Evolutionary conservation across 2,888 invertebrate genomes (phyloP).

Genomic region (Plagodis dolabraria): DNA sequence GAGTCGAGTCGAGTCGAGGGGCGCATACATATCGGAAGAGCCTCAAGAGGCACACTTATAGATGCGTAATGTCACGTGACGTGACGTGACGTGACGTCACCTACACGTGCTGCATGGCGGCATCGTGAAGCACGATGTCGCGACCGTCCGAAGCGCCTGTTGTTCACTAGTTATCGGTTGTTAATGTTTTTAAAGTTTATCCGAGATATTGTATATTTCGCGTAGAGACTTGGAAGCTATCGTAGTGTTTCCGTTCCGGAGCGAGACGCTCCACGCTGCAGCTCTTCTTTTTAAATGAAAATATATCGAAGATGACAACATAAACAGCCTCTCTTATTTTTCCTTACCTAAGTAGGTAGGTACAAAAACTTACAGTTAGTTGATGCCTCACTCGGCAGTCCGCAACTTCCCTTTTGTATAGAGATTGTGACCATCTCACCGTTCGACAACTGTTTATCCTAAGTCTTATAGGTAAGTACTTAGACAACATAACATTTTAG

Average conservation of each 20-base stretch:
- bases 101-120: background rate
- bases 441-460: too few relatives aligned
- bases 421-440: too few relatives aligned
- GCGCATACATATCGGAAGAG: conserved; percentile 25
- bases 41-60: background rate
- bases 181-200: conserved; percentile 74
- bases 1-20: conserved; percentile 4
- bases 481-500: too few relatives aligned
- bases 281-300: conserved; percentile 54
- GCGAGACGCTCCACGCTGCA: conserved; percentile 39
- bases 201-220: conserved; percentile 43
- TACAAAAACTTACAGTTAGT: too few relatives aligned
- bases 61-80: conserved; percentile 1
- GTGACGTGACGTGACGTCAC: conserved; percentile 8
- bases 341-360: background rate
- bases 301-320: conserved; percentile 59
- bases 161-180: conserved; percentile 50
- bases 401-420: too few relatives aligned
- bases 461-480: too few relatives aligned
- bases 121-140: background rate
- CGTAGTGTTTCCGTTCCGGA: conserved; percentile 36
- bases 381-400: too few relatives aligned
- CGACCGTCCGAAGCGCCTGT: conserved; percentile 30
- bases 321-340: conserved; percentile 21
- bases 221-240: conserved; percentile 36